These are phyloP conservation scores for Tetranychus piercei DNA, from an alignment of 2,888 invertebrate species.

Conservation along the genomic window DNA sequence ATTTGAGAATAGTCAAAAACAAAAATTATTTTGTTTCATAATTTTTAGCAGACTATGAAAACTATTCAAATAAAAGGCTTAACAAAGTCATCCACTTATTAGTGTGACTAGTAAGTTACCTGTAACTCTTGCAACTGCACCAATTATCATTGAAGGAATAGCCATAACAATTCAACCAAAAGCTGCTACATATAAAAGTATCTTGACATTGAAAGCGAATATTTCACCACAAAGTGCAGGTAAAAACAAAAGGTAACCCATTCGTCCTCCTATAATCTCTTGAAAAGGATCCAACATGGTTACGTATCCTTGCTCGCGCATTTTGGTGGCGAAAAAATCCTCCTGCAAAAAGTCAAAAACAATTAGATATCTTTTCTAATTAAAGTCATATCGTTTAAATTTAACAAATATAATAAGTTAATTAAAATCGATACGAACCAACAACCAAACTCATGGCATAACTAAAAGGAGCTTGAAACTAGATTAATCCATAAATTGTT, in stretches of 20 bases:
- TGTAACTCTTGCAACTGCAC: conserved; percentile 86
- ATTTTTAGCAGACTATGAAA: too few species aligned
- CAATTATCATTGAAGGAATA: conserved; percentile 85
- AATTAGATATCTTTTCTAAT: background rate
- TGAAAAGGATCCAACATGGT: conserved; percentile 97
- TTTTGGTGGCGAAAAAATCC: conserved; percentile 90
- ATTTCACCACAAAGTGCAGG: conserved; percentile 94
- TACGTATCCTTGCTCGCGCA: conserved; percentile 91
- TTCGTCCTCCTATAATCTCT: conserved; percentile 83
- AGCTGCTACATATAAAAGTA: conserved; percentile 87
- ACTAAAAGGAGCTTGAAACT: conserved; percentile 99
- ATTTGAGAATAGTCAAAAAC: too few species aligned
- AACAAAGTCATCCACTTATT: too few species aligned
- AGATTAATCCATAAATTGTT: conserved; percentile 80
- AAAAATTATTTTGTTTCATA: too few species aligned
- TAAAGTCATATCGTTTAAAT: background rate
- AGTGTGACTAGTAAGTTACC: too few species aligned
- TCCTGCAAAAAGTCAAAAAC: conserved; percentile 40
- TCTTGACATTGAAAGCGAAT: conserved; percentile 77
- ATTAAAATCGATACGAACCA: conserved; percentile 42
- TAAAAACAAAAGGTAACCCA: conserved; percentile 87
- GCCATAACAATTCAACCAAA: conserved; percentile 91
- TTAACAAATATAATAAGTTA: conserved; percentile 21
- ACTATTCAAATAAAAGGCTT: too few species aligned
- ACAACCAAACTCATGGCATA: conserved; percentile 86